These are phyloP conservation scores for Hyperopisus bebe DNA, from an alignment of 2,113 vertebrate genomes.

Conservation along the genomic window DNA sequence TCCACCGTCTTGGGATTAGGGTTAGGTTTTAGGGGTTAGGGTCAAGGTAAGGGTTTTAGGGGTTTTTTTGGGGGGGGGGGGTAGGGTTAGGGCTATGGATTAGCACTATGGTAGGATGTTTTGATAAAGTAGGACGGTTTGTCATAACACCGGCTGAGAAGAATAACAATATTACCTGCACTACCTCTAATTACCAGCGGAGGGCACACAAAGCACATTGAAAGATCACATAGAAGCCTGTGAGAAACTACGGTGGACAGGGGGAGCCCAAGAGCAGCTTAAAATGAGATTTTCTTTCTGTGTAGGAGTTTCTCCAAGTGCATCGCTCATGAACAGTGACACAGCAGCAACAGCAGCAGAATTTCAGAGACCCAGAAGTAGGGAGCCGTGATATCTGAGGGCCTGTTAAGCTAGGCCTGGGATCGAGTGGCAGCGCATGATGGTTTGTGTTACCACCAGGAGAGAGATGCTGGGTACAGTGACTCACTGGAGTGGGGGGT, in stretches of 20 bases:
- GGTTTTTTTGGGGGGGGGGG: too few relatives aligned
- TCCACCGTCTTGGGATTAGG: too few relatives aligned
- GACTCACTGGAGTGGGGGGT: slow-evolving; percentile 28
- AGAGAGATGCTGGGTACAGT: slow-evolving; percentile 13
- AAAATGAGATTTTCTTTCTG: not conserved
- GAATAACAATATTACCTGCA: not conserved
- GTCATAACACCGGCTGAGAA: too few relatives aligned
- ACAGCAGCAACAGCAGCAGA: not conserved
- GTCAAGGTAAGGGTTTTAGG: too few relatives aligned
- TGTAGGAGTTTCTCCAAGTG: not conserved
- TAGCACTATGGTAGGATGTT: too few relatives aligned
- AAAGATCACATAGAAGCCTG: not conserved
- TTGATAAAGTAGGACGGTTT: too few relatives aligned
- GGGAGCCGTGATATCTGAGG: not conserved
- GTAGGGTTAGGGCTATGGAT: too few relatives aligned
- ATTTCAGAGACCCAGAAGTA: not conserved
- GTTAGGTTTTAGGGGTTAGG: too few relatives aligned
- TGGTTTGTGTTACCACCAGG: not conserved
- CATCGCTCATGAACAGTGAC: not conserved
- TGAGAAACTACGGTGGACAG: not conserved
- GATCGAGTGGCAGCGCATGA: not conserved
- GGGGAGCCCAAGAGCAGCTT: not conserved
- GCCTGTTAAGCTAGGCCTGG: not conserved
- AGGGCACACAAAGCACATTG: slow-evolving; percentile 35
- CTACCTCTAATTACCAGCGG: slow-evolving; percentile 32